These are phyloP conservation scores for Abscondita cerata DNA, from an alignment of 2,888 invertebrate genomes.

Conservation along the genomic window DNA sequence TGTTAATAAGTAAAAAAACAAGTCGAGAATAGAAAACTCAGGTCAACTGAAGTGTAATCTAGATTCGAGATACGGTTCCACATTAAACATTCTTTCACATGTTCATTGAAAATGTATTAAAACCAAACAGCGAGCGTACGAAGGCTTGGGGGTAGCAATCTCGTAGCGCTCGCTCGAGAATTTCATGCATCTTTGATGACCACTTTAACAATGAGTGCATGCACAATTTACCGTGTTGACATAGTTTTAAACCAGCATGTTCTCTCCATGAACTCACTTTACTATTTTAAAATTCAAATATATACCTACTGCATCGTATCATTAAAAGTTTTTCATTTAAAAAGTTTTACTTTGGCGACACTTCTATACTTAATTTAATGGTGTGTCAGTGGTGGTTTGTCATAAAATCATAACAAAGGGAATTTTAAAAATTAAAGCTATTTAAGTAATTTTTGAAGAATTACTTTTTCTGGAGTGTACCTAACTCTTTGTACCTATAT, in stretches of 20 bases:
- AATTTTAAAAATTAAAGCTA: too few species aligned
- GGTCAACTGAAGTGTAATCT: conserved; percentile 41
- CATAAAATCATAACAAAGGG: too few species aligned
- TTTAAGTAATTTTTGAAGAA: too few species aligned
- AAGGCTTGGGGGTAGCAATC: conserved; percentile 38
- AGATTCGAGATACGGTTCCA: conserved; percentile 35
- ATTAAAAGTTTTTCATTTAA: conserved; percentile 7
- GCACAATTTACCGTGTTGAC: conserved; percentile 61
- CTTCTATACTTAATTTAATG: too few species aligned
- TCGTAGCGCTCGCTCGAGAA: conserved; percentile 41
- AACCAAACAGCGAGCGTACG: conserved; percentile 53
- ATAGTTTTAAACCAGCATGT: conserved; percentile 56
- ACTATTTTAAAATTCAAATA: conserved; percentile 35
- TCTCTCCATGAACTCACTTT: conserved; percentile 25
- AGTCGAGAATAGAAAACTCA: conserved; percentile 15
- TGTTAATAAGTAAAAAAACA: conserved; percentile 6
- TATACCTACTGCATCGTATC: conserved; percentile 12
- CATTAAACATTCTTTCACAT: conserved; percentile 53
- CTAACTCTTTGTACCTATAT: too few species aligned
- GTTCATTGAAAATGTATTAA: conserved; percentile 60
- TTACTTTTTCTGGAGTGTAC: too few species aligned
- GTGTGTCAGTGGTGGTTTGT: too few species aligned
- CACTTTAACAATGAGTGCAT: conserved; percentile 57
- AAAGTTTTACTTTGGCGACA: too few species aligned
- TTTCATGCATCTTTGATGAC: conserved; percentile 58